A percentile compares a stretch with the other conserved stretches of the same genome.
Conservation (phyloP, 1,140 invertebrate species). For the Drosophila orosa region DNA sequence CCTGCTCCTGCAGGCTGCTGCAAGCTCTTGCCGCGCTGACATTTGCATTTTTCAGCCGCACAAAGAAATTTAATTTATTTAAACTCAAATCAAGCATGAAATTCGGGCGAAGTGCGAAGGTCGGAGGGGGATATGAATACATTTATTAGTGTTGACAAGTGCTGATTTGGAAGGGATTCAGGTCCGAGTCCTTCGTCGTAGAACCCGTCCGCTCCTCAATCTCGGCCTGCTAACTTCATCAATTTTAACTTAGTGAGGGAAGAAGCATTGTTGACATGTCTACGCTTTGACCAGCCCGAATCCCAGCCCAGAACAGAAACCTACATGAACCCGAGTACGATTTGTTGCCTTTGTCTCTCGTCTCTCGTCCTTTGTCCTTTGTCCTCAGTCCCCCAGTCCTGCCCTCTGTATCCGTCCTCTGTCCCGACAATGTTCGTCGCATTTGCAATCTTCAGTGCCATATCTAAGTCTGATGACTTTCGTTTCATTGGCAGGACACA, state of each 20-base stretch:
- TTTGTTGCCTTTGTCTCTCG: constrained; percentile 69
- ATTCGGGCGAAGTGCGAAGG: constrained; percentile 7
- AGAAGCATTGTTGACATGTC: constrained; percentile 29
- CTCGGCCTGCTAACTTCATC: constrained; percentile 51
- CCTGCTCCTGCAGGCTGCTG: constrained; percentile 42
- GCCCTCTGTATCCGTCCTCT: constrained; percentile 5
- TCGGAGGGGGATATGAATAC: constrained; percentile 14
- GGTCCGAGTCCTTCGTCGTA: background rate
- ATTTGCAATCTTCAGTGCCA: constrained; percentile 72
- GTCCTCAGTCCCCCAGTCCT: background rate
- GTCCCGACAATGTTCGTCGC: constrained; percentile 55
- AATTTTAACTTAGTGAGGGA: constrained; percentile 57
- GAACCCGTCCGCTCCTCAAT: background rate
- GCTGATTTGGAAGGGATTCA: constrained; percentile 38
- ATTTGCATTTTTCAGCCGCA: constrained; percentile 51
- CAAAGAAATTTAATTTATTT: constrained; percentile 68
- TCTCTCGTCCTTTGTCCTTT: constrained; percentile 16
- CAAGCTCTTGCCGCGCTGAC: constrained; percentile 61
- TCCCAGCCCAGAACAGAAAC: constrained; percentile 12
- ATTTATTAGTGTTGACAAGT: constrained; percentile 51
- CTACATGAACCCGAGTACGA: constrained; percentile 20
- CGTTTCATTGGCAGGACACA: constrained; percentile 65
- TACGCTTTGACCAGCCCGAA: constrained; percentile 22
- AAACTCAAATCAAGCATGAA: constrained; percentile 69
- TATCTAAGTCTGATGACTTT: constrained; percentile 75